Percentiles rank a stretch among this genome's conserved stretches.
Evolutionary conservation across 2,888 invertebrate species (phyloP).

Genomic region (Caenorhabditis auriculariae): DNA sequence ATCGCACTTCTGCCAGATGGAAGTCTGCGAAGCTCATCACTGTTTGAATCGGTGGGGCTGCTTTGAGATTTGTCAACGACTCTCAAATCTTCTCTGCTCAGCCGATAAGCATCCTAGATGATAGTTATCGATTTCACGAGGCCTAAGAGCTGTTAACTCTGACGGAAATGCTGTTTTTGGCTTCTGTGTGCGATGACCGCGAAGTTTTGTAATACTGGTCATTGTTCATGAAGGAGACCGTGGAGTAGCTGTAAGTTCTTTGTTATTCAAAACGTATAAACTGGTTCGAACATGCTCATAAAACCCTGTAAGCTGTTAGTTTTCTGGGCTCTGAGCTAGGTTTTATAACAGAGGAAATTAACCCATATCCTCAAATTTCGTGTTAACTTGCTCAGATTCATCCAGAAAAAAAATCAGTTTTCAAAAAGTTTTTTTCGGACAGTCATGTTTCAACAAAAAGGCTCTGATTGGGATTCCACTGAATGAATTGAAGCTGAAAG

Average conservation of each 20-base stretch:
- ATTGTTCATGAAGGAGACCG: constrained; percentile 27
- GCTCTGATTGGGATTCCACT: too few species aligned
- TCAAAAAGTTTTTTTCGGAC: too few species aligned
- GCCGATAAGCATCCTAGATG: constrained; percentile 19
- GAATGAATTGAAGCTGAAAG: neutral
- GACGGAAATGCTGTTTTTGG: constrained; percentile 14
- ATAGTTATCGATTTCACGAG: neutral
- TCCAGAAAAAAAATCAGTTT: too few species aligned
- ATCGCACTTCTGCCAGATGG: constrained; percentile 24
- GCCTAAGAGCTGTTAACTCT: neutral
- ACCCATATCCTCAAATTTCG: too few species aligned
- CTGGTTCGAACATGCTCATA: neutral
- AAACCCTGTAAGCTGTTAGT: too few species aligned
- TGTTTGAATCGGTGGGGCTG: constrained; percentile 22
- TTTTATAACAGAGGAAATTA: too few species aligned
- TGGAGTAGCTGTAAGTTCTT: constrained; percentile 16
- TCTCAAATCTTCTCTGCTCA: constrained; percentile 23
- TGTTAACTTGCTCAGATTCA: too few species aligned
- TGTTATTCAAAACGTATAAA: neutral
- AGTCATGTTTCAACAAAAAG: too few species aligned
- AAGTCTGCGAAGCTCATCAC: constrained; percentile 25
- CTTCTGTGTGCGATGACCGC: constrained; percentile 12
- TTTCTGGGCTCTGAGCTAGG: too few species aligned
- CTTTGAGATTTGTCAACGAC: constrained; percentile 20
- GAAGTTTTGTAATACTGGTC: constrained; percentile 8